phyloP scores from a whole-genome alignment of 2,888 invertebrate species.

The Chloroclystis v-ata region DNA sequence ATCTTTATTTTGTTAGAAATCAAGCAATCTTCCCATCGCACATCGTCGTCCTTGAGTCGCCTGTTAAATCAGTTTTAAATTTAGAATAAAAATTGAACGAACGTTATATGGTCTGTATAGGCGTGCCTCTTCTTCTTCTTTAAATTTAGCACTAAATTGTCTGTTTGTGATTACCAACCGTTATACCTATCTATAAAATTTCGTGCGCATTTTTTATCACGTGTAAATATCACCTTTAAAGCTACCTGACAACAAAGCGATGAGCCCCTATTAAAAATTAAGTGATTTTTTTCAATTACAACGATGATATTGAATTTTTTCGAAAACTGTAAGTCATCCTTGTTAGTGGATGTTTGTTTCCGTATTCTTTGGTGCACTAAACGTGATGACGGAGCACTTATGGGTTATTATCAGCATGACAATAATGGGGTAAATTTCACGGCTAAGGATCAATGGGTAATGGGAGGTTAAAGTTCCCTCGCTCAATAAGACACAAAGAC shows the following conservation, averaged over 20 bases:
- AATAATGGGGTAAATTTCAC: background rate
- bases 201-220: background rate
- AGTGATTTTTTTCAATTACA: constrained; percentile 77
- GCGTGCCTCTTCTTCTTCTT: too few relatives aligned
- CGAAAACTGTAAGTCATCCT: constrained; percentile 71
- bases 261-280: constrained; percentile 63
- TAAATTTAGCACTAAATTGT: too few relatives aligned
- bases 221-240: constrained; percentile 18
- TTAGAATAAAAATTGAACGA: too few relatives aligned
- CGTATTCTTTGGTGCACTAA: constrained; percentile 48
- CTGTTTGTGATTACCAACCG: too few relatives aligned
- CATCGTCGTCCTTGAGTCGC: too few relatives aligned
- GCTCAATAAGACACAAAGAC: too few relatives aligned
- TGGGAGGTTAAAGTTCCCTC: background rate
- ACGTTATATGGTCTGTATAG: too few relatives aligned
- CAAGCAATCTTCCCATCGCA: too few relatives aligned
- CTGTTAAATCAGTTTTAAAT: too few relatives aligned
- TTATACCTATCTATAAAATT: background rate
- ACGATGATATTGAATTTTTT: constrained; percentile 56
- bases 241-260: constrained; percentile 66
- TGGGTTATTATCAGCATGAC: constrained; percentile 5
- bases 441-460: too few relatives aligned
- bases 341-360: constrained; percentile 67
- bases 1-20: too few relatives aligned
- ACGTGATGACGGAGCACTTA: constrained; percentile 41